Evolutionary conservation across 2,888 invertebrate genomes (phyloP).

Genomic region (Syrista parreyssii): DNA sequence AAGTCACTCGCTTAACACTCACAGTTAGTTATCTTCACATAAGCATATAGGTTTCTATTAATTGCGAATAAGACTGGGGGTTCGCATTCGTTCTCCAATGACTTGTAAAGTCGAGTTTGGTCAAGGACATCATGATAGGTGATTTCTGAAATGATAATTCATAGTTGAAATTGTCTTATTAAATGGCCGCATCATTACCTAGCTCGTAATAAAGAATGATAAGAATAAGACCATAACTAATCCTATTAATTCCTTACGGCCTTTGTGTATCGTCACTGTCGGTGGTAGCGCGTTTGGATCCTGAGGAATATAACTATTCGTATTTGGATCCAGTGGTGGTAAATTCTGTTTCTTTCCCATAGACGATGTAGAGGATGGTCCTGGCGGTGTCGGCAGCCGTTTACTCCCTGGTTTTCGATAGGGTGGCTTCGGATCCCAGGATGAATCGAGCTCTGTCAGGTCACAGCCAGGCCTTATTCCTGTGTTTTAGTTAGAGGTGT

Average conservation of each 20-base stretch:
- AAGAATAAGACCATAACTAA: background rate
- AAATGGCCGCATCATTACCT: background rate
- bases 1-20: slow-evolving; percentile 63
- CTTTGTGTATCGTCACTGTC: slow-evolving; percentile 68
- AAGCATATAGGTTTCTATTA: slow-evolving; percentile 79
- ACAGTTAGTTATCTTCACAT: slow-evolving; percentile 81
- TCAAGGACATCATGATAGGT: slow-evolving; percentile 71
- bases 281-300: slow-evolving; percentile 71
- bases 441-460: slow-evolving; percentile 80
- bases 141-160: slow-evolving; percentile 62
- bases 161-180: background rate
- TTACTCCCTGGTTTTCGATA: slow-evolving; percentile 59
- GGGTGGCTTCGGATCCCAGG: slow-evolving; percentile 69
- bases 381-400: slow-evolving; percentile 55
- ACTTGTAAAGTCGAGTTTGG: slow-evolving; percentile 69
- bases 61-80: slow-evolving; percentile 78
- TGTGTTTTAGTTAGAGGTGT: slow-evolving; percentile 63
- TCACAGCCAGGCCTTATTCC: slow-evolving; percentile 87
- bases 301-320: slow-evolving; percentile 70
- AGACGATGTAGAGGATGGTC: slow-evolving; percentile 42
- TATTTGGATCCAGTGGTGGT: slow-evolving; percentile 67
- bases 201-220: background rate
- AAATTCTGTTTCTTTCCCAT: slow-evolving; percentile 57
- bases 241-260: slow-evolving; percentile 60
- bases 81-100: slow-evolving; percentile 69